Base-by-base conservation (phyloP, 2,113 vertebrate genomes). In the Festucalex cinctus region DNA sequence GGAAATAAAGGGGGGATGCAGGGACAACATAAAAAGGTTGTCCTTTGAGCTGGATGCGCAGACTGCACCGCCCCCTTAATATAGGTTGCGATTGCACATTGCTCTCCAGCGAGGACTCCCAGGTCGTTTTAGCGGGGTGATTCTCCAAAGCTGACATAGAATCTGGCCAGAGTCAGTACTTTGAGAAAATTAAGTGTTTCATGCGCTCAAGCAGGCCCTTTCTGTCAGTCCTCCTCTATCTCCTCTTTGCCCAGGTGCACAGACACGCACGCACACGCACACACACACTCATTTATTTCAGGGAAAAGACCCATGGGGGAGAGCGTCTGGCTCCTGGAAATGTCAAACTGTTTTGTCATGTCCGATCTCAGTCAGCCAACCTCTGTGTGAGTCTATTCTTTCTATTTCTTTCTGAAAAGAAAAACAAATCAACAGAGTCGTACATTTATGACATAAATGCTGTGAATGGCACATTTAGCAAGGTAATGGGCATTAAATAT, bases 271-370 rank as follows among this genome's bases (percentile, higher is more conserved):
- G 5, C 35, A 12, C 67, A 24, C 37, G 46, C 63, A 66, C 32
- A 58, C 69, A 35, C 69, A 35, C 61, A 35, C 51, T 53, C 49
- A 48, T 76, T 74, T 64, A 32, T 32, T 80, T 84, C 72, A 85
- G 82, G 74, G 82, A 85, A 81, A 90, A 87, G 80, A 81, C 88
- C 84, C 83, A 69, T 80, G 78, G 87, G 86, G 80, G 68, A 81
- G 70, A 83, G 63, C 68, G 81, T 89, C 81, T 89, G 84, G 84
- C 77, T 88, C 80, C 89, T 90, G 88, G 68, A 91, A 92, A 92
- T 92, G 90, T 93, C 89, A 92, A 90, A 90, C 88, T 89, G 86
- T 86, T 90, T 91, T 89, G 89, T 91, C 90, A 87, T 53, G 77
- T 90, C 80, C 79, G 78, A 80, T 91, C 80, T 85, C 73, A 85